A percentile compares a stretch with the other conserved stretches of the same genome.
Conservation (phyloP, 2,113 vertebrate genomes). For the Solenodon paradoxus region DNA sequence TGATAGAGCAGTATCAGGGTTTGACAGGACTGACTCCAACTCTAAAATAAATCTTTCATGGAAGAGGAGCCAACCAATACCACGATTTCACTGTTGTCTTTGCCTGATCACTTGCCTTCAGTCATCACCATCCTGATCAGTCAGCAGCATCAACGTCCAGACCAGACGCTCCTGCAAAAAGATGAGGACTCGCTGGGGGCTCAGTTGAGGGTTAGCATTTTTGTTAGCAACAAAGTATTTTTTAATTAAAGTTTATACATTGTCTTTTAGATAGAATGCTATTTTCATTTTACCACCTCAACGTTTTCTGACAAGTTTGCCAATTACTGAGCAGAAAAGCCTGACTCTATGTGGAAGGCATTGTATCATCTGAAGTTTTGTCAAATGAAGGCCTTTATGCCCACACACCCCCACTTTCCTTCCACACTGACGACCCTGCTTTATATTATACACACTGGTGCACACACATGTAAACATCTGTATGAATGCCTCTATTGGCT, state of each 20-base stretch:
- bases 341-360: background rate
- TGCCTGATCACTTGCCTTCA: too few relatives aligned
- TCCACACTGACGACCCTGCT: too few relatives aligned
- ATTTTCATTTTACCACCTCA: background rate
- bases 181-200: too few relatives aligned
- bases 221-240: too few relatives aligned
- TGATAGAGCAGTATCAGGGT: background rate
- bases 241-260: too few relatives aligned
- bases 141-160: too few relatives aligned
- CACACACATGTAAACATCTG: background rate
- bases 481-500: background rate
- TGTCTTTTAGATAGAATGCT: too few relatives aligned
- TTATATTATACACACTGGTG: too few relatives aligned
- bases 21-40: background rate
- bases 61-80: background rate
- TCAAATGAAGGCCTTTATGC: background rate
- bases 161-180: too few relatives aligned
- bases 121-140: too few relatives aligned
- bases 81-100: too few relatives aligned
- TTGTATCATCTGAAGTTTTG: background rate
- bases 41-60: background rate
- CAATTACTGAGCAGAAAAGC: background rate
- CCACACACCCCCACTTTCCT: background rate
- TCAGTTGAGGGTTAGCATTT: too few relatives aligned
- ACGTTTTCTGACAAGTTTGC: background rate